Evolutionary conservation across 2,888 invertebrate species (phyloP).

Genomic region (Unio pictorum): DNA sequence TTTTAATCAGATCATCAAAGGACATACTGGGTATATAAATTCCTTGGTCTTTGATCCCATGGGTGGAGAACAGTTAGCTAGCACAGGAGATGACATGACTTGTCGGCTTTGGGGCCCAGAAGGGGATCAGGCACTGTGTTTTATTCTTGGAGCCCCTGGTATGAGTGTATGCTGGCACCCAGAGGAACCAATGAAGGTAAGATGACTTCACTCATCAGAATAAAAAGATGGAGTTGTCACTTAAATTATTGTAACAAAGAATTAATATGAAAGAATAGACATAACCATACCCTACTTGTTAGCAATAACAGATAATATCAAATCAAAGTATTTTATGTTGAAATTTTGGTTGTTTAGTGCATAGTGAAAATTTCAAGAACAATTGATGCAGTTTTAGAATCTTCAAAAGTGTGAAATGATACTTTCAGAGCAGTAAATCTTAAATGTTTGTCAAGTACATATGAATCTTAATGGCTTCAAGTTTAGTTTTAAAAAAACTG

Average conservation of each 20-base stretch:
- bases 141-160: constrained; percentile 79
- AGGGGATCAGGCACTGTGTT: constrained; percentile 75
- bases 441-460: too few species aligned
- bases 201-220: not conserved
- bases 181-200: constrained; percentile 78
- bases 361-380: too few species aligned
- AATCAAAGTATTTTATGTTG: too few species aligned
- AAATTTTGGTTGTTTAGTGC: not conserved
- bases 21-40: constrained; percentile 82
- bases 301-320: too few species aligned
- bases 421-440: too few species aligned
- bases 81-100: constrained; percentile 84
- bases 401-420: not conserved
- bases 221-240: too few species aligned
- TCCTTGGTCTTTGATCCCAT: constrained; percentile 80
- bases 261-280: too few species aligned
- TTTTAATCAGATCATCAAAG: constrained; percentile 74
- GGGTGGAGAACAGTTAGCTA: constrained; percentile 79
- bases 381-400: too few species aligned
- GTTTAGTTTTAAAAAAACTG: too few species aligned
- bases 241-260: too few species aligned
- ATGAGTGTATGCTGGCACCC: constrained; percentile 79
- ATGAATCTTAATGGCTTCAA: too few species aligned
- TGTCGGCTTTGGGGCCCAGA: constrained; percentile 79
- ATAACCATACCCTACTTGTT: too few species aligned